These are phyloP conservation scores for Habropoda laboriosa DNA, from an alignment of 1,140 invertebrate genomes.

Conservation along the genomic window DNA sequence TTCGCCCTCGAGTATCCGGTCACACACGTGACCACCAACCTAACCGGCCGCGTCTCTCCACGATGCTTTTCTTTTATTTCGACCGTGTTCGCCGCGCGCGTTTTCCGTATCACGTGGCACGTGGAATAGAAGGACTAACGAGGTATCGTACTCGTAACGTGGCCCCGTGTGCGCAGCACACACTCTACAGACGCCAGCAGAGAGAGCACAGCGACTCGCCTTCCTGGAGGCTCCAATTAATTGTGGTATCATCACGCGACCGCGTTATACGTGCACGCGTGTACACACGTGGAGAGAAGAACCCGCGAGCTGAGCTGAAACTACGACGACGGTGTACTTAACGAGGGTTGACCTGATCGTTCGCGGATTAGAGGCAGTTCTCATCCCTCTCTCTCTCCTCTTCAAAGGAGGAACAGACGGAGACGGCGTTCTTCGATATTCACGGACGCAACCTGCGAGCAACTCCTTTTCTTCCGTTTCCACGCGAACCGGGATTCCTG, in stretches of 20 bases:
- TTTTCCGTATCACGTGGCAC: conserved; percentile 42
- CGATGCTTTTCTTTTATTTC: conserved; percentile 39
- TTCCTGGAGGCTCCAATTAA: conserved; percentile 43
- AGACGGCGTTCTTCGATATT: too few species aligned
- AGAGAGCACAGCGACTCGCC: too few species aligned
- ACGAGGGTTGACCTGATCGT: conserved; percentile 32
- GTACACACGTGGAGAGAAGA: background rate
- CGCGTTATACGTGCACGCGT: conserved; percentile 19
- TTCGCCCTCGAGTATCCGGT: background rate
- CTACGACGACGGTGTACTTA: conserved; percentile 22
- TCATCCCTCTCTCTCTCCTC: too few species aligned
- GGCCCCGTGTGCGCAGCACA: background rate
- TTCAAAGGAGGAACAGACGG: too few species aligned
- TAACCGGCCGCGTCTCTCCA: background rate
- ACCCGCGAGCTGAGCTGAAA: background rate
- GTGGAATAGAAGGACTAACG: conserved; percentile 43
- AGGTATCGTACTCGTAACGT: conserved; percentile 24
- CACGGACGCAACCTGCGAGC: background rate
- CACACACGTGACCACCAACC: background rate
- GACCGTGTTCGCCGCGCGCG: background rate
- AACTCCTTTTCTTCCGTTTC: background rate
- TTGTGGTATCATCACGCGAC: conserved; percentile 49
- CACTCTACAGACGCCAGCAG: background rate
- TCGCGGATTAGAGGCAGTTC: conserved; percentile 16
- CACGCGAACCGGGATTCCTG: background rate